Conservation (phyloP, 2,888 invertebrate genomes). For the Drosophila paramelanica region DNA sequence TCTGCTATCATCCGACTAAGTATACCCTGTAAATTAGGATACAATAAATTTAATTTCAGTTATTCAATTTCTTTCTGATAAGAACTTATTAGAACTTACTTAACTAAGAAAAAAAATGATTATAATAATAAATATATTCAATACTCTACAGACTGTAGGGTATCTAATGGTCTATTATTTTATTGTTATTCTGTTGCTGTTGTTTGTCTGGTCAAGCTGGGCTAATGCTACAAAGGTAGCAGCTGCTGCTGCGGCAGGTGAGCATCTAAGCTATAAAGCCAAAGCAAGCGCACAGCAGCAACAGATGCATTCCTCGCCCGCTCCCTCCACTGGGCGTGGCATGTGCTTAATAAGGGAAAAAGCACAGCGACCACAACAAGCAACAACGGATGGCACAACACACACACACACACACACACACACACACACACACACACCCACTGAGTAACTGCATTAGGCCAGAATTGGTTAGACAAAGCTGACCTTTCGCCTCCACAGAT, state of each 20-base stretch:
- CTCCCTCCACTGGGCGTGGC: conserved; percentile 24
- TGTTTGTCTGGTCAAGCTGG: conserved; percentile 29
- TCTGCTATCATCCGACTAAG: conserved; percentile 2
- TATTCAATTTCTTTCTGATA: too few species aligned
- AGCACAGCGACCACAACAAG: conserved; percentile 27
- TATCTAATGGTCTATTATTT: not conserved
- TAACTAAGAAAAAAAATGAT: too few species aligned
- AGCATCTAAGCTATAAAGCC: not conserved
- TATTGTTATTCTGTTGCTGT: conserved; percentile 13
- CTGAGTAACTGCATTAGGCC: not conserved
- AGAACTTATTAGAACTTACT: too few species aligned
- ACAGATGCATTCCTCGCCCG: not conserved
- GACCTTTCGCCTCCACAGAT: not conserved
- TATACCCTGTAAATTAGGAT: conserved; percentile 18
- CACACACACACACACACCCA: too few species aligned
- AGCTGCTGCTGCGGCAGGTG: conserved; percentile 28
- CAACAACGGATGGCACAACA: not conserved
- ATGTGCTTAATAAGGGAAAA: conserved; percentile 29
- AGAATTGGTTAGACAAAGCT: not conserved
- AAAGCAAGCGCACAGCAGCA: not conserved
- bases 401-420: too few species aligned
- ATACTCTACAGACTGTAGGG: conserved; percentile 1
- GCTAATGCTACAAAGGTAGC: conserved; percentile 16
- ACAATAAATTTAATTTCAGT: too few species aligned
- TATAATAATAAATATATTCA: too few species aligned